Evolutionary conservation across 2,888 invertebrate species (phyloP), one percentile per base, ranked within the genome.

Genomic region (Unio delphinus): DNA sequence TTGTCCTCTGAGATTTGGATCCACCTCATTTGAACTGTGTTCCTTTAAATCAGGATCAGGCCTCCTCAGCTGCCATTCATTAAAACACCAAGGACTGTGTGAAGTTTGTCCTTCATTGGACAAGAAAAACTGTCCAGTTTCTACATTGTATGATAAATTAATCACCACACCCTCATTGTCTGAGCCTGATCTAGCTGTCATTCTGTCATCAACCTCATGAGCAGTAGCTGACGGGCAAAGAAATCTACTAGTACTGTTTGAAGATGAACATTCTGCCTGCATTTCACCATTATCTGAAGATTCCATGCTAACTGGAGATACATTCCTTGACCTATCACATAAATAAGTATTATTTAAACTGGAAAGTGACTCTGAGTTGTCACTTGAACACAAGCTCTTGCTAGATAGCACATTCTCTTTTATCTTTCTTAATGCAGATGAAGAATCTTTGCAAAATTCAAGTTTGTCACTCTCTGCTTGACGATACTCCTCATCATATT

Each of bases 401-500:
- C 45, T 3, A 45, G 45, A 45, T 45, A 45, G 15, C 15, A 45
- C 45, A 11, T 45, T 45, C 45, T 45, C 15, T 45, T 45, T 45
- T 45, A 45, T 45, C 11, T 45, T 11, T 45, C 15, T 45, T 45
- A 15, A 45, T 45, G 45, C 15, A 45, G 15, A 45, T 15, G 11
- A 4, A 15, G 45, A 45, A 45, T 45, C 45, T 45, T 45, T 45
- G 45, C 45, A 45, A 15, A 45, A 45, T 11, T 45, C 45, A 64
- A 68, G 45, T 45, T 45, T 45, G 45, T 45, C 45, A 45, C 45
- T 70, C 55, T 82, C 81, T 0, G 81, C 82, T 56, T 78, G 72
- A 26, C 82, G 67, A 66, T 83, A 84, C 45, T 80, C 80, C 59
- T 68, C 74, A 55, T 80, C 78, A 60, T 83, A 84, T 54, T 80